Evolutionary conservation across 2,888 invertebrate genomes (phyloP).

Genomic region (Ametastegia equiseti): DNA sequence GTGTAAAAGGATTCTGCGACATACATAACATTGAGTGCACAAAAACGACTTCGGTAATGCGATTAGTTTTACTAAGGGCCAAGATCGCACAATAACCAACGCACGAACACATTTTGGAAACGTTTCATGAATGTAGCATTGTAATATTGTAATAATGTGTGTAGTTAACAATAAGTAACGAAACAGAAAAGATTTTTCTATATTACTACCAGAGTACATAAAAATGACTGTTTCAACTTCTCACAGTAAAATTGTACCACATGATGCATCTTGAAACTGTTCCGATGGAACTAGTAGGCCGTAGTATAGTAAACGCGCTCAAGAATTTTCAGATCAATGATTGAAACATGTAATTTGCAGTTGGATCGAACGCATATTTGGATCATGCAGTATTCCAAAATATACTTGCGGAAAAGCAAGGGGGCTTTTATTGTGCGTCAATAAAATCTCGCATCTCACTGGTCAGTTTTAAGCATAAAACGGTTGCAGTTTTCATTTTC

Average conservation of each 20-base stretch:
- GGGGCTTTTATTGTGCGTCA: neutral
- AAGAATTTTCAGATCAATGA: neutral
- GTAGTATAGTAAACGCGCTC: too few species aligned
- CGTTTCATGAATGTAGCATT: neutral
- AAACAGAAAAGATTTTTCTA: neutral
- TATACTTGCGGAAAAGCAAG: neutral
- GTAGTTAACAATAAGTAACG: neutral
- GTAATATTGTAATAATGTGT: neutral
- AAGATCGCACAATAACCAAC: neutral
- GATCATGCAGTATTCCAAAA: too few species aligned
- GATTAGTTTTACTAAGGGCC: conserved; percentile 7
- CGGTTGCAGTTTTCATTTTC: neutral
- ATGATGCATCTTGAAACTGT: neutral
- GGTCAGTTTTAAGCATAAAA: neutral
- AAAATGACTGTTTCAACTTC: neutral
- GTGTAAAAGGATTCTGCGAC: neutral
- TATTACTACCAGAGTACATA: neutral
- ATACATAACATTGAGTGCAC: neutral
- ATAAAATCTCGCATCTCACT: neutral
- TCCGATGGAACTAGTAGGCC: too few species aligned
- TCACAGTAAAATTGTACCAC: neutral
- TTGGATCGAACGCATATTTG: neutral
- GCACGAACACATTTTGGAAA: neutral
- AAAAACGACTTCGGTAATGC: neutral
- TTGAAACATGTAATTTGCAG: neutral